A percentile compares a stretch with the other conserved stretches of the same genome.
Evolutionary conservation across 2,113 vertebrate genomes (phyloP).

Genomic region (Zapus hudsonius): DNA sequence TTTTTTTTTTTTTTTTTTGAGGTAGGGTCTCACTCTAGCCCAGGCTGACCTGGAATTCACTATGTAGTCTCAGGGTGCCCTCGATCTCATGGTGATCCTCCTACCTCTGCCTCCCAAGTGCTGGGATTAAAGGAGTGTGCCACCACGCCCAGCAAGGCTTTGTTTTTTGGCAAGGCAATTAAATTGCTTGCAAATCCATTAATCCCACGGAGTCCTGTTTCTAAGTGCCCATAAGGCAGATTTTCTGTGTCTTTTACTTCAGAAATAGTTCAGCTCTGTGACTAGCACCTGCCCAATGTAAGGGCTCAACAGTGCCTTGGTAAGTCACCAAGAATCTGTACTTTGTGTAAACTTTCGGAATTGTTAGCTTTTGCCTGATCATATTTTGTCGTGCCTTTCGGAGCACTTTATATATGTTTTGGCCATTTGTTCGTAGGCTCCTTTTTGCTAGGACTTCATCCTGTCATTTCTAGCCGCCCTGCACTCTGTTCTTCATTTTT

Average conservation of each 20-base stretch:
- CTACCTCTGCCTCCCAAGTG: too few relatives aligned
- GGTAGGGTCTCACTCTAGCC: too few relatives aligned
- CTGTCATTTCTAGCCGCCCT: neutral
- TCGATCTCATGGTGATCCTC: too few relatives aligned
- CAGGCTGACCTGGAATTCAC: too few relatives aligned
- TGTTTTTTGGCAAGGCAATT: neutral
- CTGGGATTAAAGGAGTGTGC: too few relatives aligned
- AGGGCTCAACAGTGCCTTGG: neutral
- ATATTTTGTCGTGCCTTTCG: neutral
- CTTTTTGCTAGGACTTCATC: neutral
- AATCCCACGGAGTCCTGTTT: neutral
- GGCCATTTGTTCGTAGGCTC: neutral
- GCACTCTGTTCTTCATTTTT: neutral
- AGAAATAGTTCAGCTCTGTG: neutral
- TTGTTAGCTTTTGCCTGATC: neutral
- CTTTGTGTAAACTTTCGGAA: neutral
- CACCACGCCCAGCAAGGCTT: too few relatives aligned
- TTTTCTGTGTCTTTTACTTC: neutral
- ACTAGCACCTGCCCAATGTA: neutral
- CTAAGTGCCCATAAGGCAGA: neutral
- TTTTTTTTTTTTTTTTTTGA: too few relatives aligned
- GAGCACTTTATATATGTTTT: neutral
- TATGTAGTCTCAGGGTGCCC: too few relatives aligned
- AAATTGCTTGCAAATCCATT: neutral
- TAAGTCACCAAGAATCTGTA: neutral